Percentiles rank a stretch among this genome's conserved stretches.
These are phyloP conservation scores for Lycocorax pyrrhopterus DNA, from an alignment of 2,113 vertebrate species.

Conservation along the genomic window DNA sequence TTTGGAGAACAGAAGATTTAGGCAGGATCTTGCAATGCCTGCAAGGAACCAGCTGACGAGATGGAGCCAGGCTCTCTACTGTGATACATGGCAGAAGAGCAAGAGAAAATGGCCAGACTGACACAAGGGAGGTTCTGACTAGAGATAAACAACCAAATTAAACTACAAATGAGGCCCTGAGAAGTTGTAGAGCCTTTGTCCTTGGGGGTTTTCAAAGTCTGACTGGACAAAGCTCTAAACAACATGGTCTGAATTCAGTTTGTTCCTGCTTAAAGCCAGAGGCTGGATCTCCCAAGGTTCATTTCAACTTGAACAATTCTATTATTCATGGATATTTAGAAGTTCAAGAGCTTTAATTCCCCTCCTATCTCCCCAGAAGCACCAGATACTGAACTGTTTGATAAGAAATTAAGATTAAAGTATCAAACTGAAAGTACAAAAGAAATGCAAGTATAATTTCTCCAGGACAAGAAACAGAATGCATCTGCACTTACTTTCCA, in stretches of 20 bases:
- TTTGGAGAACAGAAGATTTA: background rate
- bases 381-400: background rate
- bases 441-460: constrained; percentile 27
- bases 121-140: background rate
- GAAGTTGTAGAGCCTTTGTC: background rate
- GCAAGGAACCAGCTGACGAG: background rate
- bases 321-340: constrained; percentile 20
- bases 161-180: background rate
- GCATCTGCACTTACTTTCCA: background rate
- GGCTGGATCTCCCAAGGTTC: background rate
- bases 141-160: background rate
- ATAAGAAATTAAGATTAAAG: constrained; percentile 28
- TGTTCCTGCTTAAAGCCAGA: background rate
- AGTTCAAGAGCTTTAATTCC: constrained; percentile 10
- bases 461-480: background rate
- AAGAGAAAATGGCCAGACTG: background rate
- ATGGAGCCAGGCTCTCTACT: background rate
- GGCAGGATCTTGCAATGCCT: background rate
- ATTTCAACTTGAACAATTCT: background rate
- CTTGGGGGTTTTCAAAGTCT: background rate
- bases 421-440: constrained; percentile 5
- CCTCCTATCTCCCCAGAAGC: background rate
- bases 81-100: background rate
- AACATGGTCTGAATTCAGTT: background rate
- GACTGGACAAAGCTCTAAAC: background rate